Conservation (phyloP, 2,888 invertebrate genomes). For the Drosophila quasianomalipes region DNA sequence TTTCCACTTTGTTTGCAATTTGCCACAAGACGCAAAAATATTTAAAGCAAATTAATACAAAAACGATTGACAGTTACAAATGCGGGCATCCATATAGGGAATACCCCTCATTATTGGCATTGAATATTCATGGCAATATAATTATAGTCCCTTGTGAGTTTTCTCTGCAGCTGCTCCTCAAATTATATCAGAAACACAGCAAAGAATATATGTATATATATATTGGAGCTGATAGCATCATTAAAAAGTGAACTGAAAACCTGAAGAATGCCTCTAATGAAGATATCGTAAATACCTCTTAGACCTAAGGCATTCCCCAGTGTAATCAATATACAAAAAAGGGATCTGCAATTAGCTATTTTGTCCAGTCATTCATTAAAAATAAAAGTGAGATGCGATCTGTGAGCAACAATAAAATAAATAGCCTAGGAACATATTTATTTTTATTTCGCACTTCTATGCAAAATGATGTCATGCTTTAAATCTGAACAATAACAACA, state of each 20-base stretch:
- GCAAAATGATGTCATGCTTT: slow-evolving; percentile 41
- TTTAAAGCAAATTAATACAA: slow-evolving; percentile 30
- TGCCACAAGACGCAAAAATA: slow-evolving; percentile 7
- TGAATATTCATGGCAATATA: slow-evolving; percentile 24
- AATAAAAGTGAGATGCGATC: not conserved
- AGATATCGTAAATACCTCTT: too few relatives aligned
- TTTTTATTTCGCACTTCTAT: slow-evolving; percentile 3
- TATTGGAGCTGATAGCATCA: not conserved
- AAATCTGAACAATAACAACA: not conserved
- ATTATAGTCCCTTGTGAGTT: not conserved
- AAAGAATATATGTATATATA: not conserved
- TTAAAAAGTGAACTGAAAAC: not conserved
- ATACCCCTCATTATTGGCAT: slow-evolving; percentile 4
- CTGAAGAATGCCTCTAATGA: not conserved
- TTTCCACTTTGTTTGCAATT: slow-evolving; percentile 28
- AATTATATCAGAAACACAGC: not conserved
- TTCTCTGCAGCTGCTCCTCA: not conserved
- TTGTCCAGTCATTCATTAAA: slow-evolving; percentile 1
- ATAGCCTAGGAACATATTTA: slow-evolving; percentile 5
- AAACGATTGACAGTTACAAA: slow-evolving; percentile 30
- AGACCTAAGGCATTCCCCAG: not conserved
- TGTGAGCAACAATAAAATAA: not conserved
- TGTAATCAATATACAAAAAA: not conserved
- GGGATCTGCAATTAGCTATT: not conserved
- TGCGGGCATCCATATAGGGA: slow-evolving; percentile 24